Percentiles rank a stretch among this genome's conserved stretches.
phyloP scores from a whole-genome alignment of 2,113 vertebrate genomes.

The Melanocharis versteri region DNA sequence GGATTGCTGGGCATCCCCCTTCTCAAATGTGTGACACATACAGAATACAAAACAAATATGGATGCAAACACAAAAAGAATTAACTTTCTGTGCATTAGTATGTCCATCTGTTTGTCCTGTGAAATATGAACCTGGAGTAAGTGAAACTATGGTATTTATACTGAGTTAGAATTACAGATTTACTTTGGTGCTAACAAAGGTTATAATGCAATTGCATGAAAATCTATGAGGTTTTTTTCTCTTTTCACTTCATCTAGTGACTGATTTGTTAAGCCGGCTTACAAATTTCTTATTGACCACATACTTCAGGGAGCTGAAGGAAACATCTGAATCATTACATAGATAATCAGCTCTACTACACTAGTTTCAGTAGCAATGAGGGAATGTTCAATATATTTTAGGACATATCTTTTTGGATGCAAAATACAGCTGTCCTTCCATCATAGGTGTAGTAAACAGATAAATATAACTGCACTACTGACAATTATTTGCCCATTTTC shows the following conservation, averaged over 20 bases:
- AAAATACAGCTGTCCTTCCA: conserved; percentile 31
- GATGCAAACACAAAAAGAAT: background rate
- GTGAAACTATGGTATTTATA: background rate
- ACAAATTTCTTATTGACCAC: conserved; percentile 25
- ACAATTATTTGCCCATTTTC: conserved; percentile 69
- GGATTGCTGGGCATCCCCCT: background rate
- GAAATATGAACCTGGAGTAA: background rate
- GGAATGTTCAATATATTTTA: conserved; percentile 18
- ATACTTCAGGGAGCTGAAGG: background rate
- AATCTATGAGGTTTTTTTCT: background rate
- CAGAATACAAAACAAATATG: background rate
- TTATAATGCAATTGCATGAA: background rate
- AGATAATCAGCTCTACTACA: conserved; percentile 25
- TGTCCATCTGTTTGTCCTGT: background rate
- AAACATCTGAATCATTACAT: conserved; percentile 37
- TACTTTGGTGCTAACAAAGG: background rate
- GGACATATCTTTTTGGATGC: background rate
- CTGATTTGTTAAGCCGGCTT: background rate
- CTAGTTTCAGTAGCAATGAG: conserved; percentile 36
- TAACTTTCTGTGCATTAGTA: background rate
- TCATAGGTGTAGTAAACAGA: conserved; percentile 13
- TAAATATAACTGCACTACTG: conserved; percentile 43
- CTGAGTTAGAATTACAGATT: background rate
- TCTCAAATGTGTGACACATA: background rate
- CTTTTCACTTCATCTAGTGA: background rate